phyloP scores from a whole-genome alignment of 2,888 invertebrate species.

The Ellobium chinense region DNA sequence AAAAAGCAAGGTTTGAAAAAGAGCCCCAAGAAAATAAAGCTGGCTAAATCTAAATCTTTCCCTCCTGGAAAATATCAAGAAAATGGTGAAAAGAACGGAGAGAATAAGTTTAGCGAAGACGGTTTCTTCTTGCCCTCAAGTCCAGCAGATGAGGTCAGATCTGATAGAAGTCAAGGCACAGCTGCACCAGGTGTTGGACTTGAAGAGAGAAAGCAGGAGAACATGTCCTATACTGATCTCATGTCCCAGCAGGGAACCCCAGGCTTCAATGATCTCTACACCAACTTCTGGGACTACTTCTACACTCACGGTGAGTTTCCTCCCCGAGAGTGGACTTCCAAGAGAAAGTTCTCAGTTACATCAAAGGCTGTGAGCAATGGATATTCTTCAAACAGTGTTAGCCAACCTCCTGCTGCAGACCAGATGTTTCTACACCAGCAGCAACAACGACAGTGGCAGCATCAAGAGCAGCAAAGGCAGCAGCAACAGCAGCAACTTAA shows the following conservation, averaged over 20 bases:
- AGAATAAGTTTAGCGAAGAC: not conserved
- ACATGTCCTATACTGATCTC: conserved; percentile 58
- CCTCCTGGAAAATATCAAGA: not conserved
- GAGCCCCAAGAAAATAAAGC: conserved; percentile 41
- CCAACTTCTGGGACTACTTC: conserved; percentile 72
- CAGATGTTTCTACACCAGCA: conserved; percentile 23
- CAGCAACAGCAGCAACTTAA: not conserved
- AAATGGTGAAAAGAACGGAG: not conserved
- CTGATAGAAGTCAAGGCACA: not conserved
- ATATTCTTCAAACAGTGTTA: conserved; percentile 5
- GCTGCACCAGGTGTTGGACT: conserved; percentile 16
- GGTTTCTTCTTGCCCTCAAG: not conserved
- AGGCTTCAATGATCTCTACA: conserved; percentile 58
- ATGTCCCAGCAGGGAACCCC: conserved; percentile 56
- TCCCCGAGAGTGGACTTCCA: conserved; percentile 51
- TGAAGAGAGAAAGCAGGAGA: conserved; percentile 46
- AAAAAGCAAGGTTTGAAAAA: conserved; percentile 55
- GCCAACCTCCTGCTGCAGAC: conserved; percentile 1
- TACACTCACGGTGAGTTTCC: conserved; percentile 69
- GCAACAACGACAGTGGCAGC: conserved; percentile 31
- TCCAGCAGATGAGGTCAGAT: not conserved
- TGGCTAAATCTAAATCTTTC: not conserved
- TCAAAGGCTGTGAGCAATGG: not conserved
- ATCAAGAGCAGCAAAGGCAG: conserved; percentile 30
- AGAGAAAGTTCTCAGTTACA: not conserved